Conservation (phyloP, 2,113 vertebrate genomes). For the Tachysurus fulvidraco region DNA sequence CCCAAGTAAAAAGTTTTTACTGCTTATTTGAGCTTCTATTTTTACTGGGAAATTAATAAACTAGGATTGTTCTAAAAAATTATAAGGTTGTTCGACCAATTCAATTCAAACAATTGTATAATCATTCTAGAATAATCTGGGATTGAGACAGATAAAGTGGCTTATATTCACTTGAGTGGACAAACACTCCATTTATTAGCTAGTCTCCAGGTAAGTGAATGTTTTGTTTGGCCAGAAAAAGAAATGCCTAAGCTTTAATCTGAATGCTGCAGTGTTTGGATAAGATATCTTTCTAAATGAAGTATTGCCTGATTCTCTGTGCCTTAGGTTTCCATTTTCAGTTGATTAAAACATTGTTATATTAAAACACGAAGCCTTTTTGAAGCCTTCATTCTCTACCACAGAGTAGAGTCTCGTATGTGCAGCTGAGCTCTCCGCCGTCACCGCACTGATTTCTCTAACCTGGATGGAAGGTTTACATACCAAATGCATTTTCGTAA, state of each 20-base stretch:
- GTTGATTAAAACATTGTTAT: neutral
- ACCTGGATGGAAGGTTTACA: neutral
- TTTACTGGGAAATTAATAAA: neutral
- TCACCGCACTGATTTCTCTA: neutral
- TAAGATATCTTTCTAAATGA: neutral
- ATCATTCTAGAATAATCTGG: no score
- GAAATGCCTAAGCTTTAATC: no score
- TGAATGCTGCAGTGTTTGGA: neutral
- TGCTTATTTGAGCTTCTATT: neutral
- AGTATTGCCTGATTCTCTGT: neutral
- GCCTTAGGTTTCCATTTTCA: neutral
- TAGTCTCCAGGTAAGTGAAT: no score
- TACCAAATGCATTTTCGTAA: neutral
- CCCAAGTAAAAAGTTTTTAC: neutral
- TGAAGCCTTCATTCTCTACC: neutral
- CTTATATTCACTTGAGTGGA: no score
- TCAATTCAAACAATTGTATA: no score
- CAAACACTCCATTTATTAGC: no score
- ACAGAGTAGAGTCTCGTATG: neutral
- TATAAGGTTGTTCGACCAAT: no score
- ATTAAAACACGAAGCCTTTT: neutral
- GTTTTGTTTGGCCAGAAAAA: no score
- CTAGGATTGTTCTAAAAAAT: no score
- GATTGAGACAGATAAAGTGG: neutral
- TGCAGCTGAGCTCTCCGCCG: neutral